Evolutionary conservation across 2,797 vertebrate species (phyloP), one percentile per base, ranked within the genome.

Genomic region (Alosa sapidissima): DNA sequence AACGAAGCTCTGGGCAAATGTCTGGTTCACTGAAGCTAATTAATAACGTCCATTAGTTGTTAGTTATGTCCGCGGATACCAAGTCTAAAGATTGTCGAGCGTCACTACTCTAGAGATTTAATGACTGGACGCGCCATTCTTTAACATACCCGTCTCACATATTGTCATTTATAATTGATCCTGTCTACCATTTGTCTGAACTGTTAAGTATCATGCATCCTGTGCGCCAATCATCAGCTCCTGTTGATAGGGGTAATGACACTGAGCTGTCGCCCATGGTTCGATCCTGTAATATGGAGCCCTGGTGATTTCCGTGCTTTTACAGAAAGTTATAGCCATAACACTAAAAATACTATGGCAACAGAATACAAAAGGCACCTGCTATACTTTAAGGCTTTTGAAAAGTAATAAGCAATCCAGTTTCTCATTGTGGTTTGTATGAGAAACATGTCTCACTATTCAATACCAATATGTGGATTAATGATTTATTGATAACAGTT

Each of bases 161-260:
- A 52, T 78, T 45, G 83, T 47, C 84, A 83, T 87, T 83, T 47
- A 87, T 87, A 83, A 87, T 87, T 87, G 82, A 87, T 87, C 55
- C 33, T 0, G 48, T 81, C 83, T 83, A 83, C 58, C 81, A 48
- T 83, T 87, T 60, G 81, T 81, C 75, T 85, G 36, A 87, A 85
- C 82, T 62, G 83, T 87, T 85, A 60, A 85, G 49, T 78, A 85
- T 84, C 55, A 85, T 87, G 41, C 72, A 19, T 47, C 16, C 68
- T 2, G 36, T 3, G 41, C 45, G 41, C 36, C 72, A 78, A 47
- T 78, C 72, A 78, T n/a, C 16, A 21, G 72, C 41, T 78, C 72
- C 72, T 45, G 13, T 7, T 1, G 72, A 47, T 19, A 19, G 16
- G 7, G 14, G 6, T 19, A 45, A 47, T 21, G 41, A 21, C 41